Evolutionary conservation across 1,140 invertebrate genomes (phyloP).

Genomic region (Ceratosolen fusciceps): DNA sequence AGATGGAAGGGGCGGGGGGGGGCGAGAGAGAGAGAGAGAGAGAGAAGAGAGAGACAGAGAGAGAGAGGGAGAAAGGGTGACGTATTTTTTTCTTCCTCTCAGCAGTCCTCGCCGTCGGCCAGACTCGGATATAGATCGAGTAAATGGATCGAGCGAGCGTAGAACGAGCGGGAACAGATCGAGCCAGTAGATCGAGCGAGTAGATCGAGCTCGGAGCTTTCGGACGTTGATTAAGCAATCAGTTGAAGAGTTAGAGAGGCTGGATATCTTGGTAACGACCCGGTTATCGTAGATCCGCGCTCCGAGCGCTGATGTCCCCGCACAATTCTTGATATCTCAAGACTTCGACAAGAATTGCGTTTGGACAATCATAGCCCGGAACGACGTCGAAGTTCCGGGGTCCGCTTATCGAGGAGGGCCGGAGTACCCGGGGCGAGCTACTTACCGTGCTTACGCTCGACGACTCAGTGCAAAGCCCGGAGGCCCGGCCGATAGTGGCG

Average conservation of each 20-base stretch:
- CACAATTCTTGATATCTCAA: slow-evolving; percentile 71
- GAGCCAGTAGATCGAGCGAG: too few relatives aligned
- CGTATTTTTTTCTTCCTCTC: too few relatives aligned
- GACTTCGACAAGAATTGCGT: slow-evolving; percentile 71
- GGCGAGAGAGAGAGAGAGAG: too few relatives aligned
- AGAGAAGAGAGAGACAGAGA: too few relatives aligned
- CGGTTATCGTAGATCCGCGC: slow-evolving; percentile 58
- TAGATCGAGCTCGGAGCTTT: too few relatives aligned
- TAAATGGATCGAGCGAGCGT: too few relatives aligned
- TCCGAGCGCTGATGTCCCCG: slow-evolving; percentile 73
- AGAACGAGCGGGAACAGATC: too few relatives aligned
- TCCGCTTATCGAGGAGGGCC: not conserved
- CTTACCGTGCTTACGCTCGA: slow-evolving; percentile 43
- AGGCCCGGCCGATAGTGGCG: slow-evolving; percentile 16
- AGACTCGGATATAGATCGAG: too few relatives aligned
- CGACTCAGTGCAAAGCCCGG: slow-evolving; percentile 33
- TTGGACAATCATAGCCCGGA: slow-evolving; percentile 73
- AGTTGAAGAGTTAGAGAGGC: not conserved
- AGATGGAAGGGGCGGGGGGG: too few relatives aligned
- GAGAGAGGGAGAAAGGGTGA: too few relatives aligned
- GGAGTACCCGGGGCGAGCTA: not conserved
- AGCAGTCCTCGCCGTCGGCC: too few relatives aligned
- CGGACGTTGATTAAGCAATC: not conserved
- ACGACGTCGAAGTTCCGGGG: slow-evolving; percentile 55
- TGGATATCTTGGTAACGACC: not conserved